Evolutionary conservation across 53 echinoderm and acorn worm species (phyloP).

Genomic region (Zoroaster sp.): DNA sequence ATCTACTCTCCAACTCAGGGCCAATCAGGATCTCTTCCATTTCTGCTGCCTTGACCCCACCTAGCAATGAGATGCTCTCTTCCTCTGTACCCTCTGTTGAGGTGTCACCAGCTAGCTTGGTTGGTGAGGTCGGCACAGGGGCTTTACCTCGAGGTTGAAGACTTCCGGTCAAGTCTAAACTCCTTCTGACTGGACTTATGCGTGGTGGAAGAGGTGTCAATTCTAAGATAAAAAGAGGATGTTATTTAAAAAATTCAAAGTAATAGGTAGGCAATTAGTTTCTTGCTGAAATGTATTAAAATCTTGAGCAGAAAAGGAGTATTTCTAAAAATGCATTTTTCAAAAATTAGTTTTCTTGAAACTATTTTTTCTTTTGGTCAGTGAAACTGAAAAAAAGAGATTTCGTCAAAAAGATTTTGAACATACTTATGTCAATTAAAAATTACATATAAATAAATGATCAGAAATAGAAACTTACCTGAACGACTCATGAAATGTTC

Average conservation of each 20-base stretch:
- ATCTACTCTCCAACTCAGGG: slow-evolving; percentile 81
- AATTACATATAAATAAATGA: neutral
- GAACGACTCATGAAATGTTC: slow-evolving; percentile 1
- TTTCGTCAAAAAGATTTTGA: too few relatives aligned
- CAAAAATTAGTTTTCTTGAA: too few relatives aligned
- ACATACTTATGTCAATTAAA: neutral
- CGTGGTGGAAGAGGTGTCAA: neutral
- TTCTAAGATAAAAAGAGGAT: neutral
- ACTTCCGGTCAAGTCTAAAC: slow-evolving; percentile 71
- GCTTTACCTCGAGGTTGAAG: slow-evolving; percentile 61
- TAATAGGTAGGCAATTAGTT: too few relatives aligned
- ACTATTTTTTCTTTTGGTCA: too few relatives aligned
- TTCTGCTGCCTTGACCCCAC: neutral
- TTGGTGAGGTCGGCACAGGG: slow-evolving; percentile 85
- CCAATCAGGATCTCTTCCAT: slow-evolving; percentile 79
- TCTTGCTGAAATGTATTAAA: neutral
- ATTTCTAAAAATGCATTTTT: too few relatives aligned
- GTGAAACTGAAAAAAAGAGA: neutral
- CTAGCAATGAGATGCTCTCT: slow-evolving; percentile 20
- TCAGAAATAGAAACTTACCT: neutral
- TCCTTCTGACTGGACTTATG: slow-evolving; percentile 68
- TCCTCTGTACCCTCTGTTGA: slow-evolving; percentile 5
- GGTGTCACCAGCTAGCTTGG: slow-evolving; percentile 19
- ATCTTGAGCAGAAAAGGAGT: too few relatives aligned
- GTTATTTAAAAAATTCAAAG: too few relatives aligned